Conservation (phyloP, 1,140 invertebrate species). For the Eubasilissa regina region DNA sequence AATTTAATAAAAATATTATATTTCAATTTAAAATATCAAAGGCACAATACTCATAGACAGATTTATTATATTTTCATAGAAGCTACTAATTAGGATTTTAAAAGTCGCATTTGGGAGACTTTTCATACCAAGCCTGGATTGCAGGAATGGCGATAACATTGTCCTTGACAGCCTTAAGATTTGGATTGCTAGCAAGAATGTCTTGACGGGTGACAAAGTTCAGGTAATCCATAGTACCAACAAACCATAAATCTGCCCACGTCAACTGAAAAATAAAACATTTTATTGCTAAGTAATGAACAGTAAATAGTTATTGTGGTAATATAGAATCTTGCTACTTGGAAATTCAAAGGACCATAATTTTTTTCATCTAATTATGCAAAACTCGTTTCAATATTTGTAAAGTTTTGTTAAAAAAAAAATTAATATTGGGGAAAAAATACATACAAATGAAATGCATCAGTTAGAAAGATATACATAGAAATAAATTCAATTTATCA, state of each 20-base stretch:
- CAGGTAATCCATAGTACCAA: slow-evolving; percentile 76
- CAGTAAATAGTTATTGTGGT: too few relatives aligned
- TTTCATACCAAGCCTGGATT: slow-evolving; percentile 80
- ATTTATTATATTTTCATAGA: background rate
- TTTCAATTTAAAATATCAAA: background rate
- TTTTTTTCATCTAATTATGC: too few relatives aligned
- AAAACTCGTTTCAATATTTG: too few relatives aligned
- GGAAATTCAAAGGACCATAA: too few relatives aligned
- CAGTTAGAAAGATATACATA: too few relatives aligned
- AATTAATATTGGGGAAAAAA: too few relatives aligned
- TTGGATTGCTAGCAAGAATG: slow-evolving; percentile 74
- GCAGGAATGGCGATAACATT: slow-evolving; percentile 73
- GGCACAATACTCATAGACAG: background rate
- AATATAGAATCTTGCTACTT: too few relatives aligned
- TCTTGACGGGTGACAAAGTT: slow-evolving; percentile 73
- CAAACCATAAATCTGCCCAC: slow-evolving; percentile 79
- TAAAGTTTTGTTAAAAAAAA: too few relatives aligned
- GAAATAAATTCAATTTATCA: too few relatives aligned
- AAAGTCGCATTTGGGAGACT: slow-evolving; percentile 73
- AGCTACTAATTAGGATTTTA: slow-evolving; percentile 61
- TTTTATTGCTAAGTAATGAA: background rate
- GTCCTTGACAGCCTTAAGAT: slow-evolving; percentile 72
- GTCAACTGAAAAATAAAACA: slow-evolving; percentile 72
- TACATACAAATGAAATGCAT: too few relatives aligned
- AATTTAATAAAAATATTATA: background rate